Conservation (phyloP, 2,888 invertebrate genomes). For the Orthosia cruda region DNA sequence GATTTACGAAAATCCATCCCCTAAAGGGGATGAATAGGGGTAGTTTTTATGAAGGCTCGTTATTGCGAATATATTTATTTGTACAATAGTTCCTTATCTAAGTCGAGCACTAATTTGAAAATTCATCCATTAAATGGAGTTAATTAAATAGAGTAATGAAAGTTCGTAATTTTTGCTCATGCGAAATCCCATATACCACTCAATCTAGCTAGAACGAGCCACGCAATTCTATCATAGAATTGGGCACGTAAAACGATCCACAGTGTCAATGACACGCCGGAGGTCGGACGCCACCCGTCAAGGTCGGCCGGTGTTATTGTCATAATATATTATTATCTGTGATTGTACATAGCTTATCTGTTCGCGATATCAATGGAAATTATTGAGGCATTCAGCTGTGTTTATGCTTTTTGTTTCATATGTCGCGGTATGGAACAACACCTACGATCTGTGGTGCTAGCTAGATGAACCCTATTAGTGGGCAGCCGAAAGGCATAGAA, state of each 20-base stretch:
- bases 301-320: slow-evolving; percentile 64
- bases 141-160: too few relatives aligned
- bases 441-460: too few relatives aligned
- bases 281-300: slow-evolving; percentile 43
- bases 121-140: too few relatives aligned
- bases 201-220: slow-evolving; percentile 23
- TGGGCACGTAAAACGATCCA: slow-evolving; percentile 29
- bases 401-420: neutral
- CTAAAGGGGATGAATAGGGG: too few relatives aligned
- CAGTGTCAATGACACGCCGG: slow-evolving; percentile 64
- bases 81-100: too few relatives aligned
- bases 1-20: too few relatives aligned
- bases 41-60: too few relatives aligned
- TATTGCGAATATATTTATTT: too few relatives aligned
- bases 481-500: too few relatives aligned
- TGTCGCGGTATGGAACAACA: too few relatives aligned
- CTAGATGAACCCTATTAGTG: too few relatives aligned
- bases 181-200: neutral
- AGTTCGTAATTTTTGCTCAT: neutral
- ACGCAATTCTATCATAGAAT: slow-evolving; percentile 32
- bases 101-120: too few relatives aligned
- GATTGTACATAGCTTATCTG: slow-evolving; percentile 34
- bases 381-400: neutral
- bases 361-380: slow-evolving; percentile 25
- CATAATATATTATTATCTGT: slow-evolving; percentile 24